Percentiles rank a stretch among this genome's conserved stretches.
phyloP scores from a whole-genome alignment of 2,888 invertebrate species.

The Troides helena region DNA sequence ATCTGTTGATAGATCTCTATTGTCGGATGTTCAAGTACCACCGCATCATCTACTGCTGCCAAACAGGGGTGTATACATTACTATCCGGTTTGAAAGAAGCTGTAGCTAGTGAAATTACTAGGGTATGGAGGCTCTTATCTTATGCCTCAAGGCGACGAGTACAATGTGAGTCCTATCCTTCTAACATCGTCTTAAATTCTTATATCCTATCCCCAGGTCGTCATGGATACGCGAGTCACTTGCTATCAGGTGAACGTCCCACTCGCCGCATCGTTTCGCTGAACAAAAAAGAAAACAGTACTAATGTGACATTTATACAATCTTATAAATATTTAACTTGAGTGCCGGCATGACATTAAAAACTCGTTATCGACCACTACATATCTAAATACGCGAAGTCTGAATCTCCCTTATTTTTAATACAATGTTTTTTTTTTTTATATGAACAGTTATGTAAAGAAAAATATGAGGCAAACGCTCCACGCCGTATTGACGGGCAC shows the following conservation, averaged over 20 bases:
- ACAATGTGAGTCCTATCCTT: too few species aligned
- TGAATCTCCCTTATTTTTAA: conserved; percentile 26
- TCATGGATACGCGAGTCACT: too few species aligned
- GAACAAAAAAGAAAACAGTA: not conserved
- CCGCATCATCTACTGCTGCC: too few species aligned
- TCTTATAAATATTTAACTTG: conserved; percentile 13
- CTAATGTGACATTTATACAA: conserved; percentile 7
- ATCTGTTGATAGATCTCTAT: not conserved
- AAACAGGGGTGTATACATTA: too few species aligned
- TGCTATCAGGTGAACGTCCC: too few species aligned
- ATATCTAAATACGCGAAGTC: conserved; percentile 19
- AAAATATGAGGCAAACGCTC: conserved; percentile 59
- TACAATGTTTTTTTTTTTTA: conserved; percentile 3
- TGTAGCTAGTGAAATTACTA: too few species aligned
- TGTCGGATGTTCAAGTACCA: too few species aligned
- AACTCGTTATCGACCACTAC: not conserved
- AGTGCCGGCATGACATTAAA: not conserved
- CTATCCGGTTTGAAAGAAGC: too few species aligned
- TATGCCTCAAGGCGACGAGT: too few species aligned
- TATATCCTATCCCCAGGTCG: too few species aligned
- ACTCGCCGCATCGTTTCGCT: not conserved
- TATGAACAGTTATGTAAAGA: conserved; percentile 56
- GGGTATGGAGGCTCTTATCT: too few species aligned
- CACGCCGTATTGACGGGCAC: conserved; percentile 48
- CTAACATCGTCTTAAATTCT: too few species aligned